Base-by-base conservation (phyloP, 2,113 vertebrate genomes). In the Anguilla japonica region DNA sequence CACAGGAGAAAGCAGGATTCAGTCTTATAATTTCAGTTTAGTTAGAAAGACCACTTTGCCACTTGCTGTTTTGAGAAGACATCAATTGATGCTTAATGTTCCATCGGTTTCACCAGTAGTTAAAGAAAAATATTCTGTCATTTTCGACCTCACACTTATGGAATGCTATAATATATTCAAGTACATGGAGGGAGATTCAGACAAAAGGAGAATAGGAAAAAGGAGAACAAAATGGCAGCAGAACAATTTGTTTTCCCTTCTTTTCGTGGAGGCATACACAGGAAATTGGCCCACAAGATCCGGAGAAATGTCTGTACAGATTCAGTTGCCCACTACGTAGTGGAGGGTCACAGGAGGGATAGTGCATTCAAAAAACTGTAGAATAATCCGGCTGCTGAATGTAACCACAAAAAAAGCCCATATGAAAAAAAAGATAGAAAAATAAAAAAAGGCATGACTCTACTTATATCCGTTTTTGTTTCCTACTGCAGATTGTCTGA, bases 391-490 rank as follows among this genome's bases (percentile, higher is more conserved):
- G 92, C 94, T 94, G 93, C 91, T 89, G 91, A 91, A 91, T 91
- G 92, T 88, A 89, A 94, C 92, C 91, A 91, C 93, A 91, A 46
- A 8, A 94, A 89, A 96, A 95, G 93, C 93, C 94, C 94, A 95
- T 92, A 93, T 93, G 91, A 92, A 91, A 94, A 93, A 91, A 89
- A 89, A 91, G 94, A 75, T 53, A 85, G 43, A 95, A 94, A 90
- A 93, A 93, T 93, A 96, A 91, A 96, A 91, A 94, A 95, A 95
- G 93, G 93, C 94, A 94, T 92, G 93, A 94, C 90, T 95, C 90
- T 93, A 93, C 91, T 91, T 85, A 80, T 89, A 90, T 89, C 83
- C 85, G 89, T 93, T 90, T 92, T 91, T 90, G 86, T 92, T 87
- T 79, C 78, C 75, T 56, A 85, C 29, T 29, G 71, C 43, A 56